A percentile compares a stretch with the other conserved stretches of the same genome.
phyloP scores from a whole-genome alignment of 2,888 invertebrate genomes.

The Agriotes lineatus region DNA sequence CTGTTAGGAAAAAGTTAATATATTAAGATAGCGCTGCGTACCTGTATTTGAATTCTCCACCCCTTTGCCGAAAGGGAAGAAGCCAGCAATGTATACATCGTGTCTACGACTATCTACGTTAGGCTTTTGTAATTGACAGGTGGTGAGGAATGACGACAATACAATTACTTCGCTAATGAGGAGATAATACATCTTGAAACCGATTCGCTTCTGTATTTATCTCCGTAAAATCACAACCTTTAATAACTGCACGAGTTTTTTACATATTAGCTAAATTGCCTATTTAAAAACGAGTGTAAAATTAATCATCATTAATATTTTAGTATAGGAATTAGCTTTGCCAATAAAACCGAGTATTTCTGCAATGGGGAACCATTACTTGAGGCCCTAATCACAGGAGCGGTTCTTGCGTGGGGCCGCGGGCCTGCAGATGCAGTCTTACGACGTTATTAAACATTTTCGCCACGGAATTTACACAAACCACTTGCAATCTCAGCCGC shows the following conservation, averaged over 20 bases:
- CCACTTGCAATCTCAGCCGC: neutral
- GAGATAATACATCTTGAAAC: constrained; percentile 22
- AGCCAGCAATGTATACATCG: constrained; percentile 93
- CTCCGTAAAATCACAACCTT: neutral
- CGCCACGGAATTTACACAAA: neutral
- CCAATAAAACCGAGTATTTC: too few species aligned
- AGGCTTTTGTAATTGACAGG: constrained; percentile 70
- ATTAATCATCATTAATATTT: too few species aligned
- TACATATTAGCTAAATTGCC: too few species aligned
- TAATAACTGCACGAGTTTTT: too few species aligned
- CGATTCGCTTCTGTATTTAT: neutral
- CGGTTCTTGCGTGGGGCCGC: neutral
- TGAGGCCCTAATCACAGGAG: too few species aligned
- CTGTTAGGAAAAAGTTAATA: neutral
- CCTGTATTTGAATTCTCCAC: constrained; percentile 88
- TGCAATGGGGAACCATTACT: too few species aligned
- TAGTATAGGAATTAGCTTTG: too few species aligned
- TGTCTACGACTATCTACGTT: constrained; percentile 79
- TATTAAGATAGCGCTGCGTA: constrained; percentile 51
- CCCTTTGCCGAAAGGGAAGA: constrained; percentile 89
- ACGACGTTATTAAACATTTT: neutral
- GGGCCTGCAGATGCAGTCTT: neutral
- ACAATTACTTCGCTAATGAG: constrained; percentile 27
- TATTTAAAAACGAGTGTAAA: too few species aligned
- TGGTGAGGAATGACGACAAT: constrained; percentile 30